Evolutionary conservation across 2,797 vertebrate genomes (phyloP).

Genomic region (Melanotaenia boesemani): DNA sequence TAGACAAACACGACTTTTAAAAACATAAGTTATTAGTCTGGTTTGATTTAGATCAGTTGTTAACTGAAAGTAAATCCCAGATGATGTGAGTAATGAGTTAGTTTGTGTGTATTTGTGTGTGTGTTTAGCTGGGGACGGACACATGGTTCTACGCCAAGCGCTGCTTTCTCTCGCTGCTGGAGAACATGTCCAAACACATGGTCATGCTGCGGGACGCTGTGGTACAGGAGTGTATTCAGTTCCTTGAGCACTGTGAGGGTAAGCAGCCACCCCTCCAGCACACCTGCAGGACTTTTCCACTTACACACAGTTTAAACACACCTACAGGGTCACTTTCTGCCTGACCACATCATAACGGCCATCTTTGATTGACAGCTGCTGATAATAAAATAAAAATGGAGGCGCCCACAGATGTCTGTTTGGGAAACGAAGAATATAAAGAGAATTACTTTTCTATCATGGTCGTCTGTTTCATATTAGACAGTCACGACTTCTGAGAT

Average conservation of each 20-base stretch:
- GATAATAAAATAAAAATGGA: too few species aligned
- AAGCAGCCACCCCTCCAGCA: conserved; percentile 39
- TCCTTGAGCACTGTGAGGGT: conserved; percentile 95
- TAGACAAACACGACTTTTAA: too few species aligned
- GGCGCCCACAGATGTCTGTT: too few species aligned
- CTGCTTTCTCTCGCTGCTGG: conserved; percentile 94
- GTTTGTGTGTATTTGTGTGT: conserved; percentile 35
- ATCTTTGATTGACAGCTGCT: too few species aligned
- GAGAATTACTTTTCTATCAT: too few species aligned
- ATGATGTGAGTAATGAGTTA: too few species aligned
- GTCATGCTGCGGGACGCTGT: conserved; percentile 90
- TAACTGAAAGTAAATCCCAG: background rate
- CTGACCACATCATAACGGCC: too few species aligned
- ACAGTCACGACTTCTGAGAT: too few species aligned
- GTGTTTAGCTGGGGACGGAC: conserved; percentile 89
- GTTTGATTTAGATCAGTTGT: background rate
- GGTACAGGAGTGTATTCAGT: conserved; percentile 92
- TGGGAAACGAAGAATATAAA: too few species aligned
- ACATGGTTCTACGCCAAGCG: conserved; percentile 98
- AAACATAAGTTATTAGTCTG: background rate
- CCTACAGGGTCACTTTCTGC: conserved; percentile 1
- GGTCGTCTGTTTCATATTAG: too few species aligned
- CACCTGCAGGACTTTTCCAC: too few species aligned
- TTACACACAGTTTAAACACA: background rate
- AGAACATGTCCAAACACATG: conserved; percentile 97